phyloP scores from a whole-genome alignment of 2,797 vertebrate species.

The Siniperca undulata region DNA sequence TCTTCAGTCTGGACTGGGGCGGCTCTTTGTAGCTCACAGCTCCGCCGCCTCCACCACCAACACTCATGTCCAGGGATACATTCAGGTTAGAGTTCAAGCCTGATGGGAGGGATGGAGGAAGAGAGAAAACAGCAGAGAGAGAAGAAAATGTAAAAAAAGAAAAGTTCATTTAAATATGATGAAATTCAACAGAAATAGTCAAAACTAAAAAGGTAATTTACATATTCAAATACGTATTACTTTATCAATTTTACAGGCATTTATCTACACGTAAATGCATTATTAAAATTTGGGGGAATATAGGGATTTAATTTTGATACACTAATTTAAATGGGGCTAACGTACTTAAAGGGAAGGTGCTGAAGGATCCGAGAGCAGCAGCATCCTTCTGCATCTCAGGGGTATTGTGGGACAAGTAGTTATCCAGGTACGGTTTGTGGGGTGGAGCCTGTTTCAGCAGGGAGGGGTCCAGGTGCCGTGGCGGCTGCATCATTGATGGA shows the following conservation, averaged over 20 bases:
- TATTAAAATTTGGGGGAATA: neutral
- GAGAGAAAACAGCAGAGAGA: neutral
- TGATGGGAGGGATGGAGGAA: slow-evolving; percentile 56
- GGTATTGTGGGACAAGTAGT: slow-evolving; percentile 90
- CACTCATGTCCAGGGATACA: slow-evolving; percentile 97
- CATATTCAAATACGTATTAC: neutral
- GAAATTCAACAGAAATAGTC: neutral
- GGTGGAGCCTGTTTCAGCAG: slow-evolving; percentile 91
- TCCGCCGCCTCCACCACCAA: slow-evolving; percentile 81
- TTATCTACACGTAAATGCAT: neutral
- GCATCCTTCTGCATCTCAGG: slow-evolving; percentile 96
- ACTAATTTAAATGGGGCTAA: slow-evolving; percentile 23
- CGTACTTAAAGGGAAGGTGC: slow-evolving; percentile 96
- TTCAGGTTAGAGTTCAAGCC: slow-evolving; percentile 98
- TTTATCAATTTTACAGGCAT: neutral
- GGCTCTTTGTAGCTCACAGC: slow-evolving; percentile 94
- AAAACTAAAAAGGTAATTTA: neutral
- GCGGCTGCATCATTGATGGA: slow-evolving; percentile 94
- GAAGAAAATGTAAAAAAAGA: neutral
- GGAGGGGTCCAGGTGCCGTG: slow-evolving; percentile 92
- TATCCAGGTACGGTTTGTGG: slow-evolving; percentile 93
- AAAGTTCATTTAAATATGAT: neutral
- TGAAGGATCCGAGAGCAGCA: slow-evolving; percentile 90
- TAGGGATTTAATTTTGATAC: neutral
- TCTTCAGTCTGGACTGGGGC: slow-evolving; percentile 96